Evolutionary conservation across 2,113 vertebrate species (phyloP), one percentile per base, ranked within the genome.

Genomic region (Asarcornis scutulata): DNA sequence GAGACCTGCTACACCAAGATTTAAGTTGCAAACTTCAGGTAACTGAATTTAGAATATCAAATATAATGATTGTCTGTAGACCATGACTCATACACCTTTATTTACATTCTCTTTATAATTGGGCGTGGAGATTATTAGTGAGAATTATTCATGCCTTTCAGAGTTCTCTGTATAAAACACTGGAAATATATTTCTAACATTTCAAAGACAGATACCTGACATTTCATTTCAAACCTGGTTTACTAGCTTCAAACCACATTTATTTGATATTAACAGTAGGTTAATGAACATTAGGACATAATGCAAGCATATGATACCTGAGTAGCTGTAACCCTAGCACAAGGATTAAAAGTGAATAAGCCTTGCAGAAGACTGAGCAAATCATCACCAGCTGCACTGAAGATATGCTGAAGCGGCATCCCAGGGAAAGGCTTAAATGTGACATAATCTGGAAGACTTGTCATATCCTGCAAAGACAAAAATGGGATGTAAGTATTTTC

Each of bases 371-470:
- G 98, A 74, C 96, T 98, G 8, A 99, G 98, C 53, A 99, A 97
- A 96, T 99, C 99, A 16, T 99, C 99, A 62, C 99, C 98, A 76
- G 99, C 99, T 17, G 99, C 99, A 93, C 98, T 99, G 97, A 99
- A 99, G 97, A 99, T 99, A 97, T 99, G 98, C 4, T 99, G 99
- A 92, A 99, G 97, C 1, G 98, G 98, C 76, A 99, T 99, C 73
- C 99, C 99, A 68, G 99, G 98, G 91, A 99, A 99, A 91, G 98
- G 97, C 93, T 99, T 99, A 97, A 99, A 99, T 3, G 99, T 98
- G 80, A 99, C 98, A 31, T 99, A 99, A 97, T 99, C 99, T 84
- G 99, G 99, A 74, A 99, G 98, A 97, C 95, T 99, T 13, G 90
- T 98, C 98, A 99, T 98, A 5, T 99, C 99, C 99, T 99, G 95